Base-by-base conservation (phyloP, 2,797 vertebrate genomes). In the Cetoscarus ocellatus region DNA sequence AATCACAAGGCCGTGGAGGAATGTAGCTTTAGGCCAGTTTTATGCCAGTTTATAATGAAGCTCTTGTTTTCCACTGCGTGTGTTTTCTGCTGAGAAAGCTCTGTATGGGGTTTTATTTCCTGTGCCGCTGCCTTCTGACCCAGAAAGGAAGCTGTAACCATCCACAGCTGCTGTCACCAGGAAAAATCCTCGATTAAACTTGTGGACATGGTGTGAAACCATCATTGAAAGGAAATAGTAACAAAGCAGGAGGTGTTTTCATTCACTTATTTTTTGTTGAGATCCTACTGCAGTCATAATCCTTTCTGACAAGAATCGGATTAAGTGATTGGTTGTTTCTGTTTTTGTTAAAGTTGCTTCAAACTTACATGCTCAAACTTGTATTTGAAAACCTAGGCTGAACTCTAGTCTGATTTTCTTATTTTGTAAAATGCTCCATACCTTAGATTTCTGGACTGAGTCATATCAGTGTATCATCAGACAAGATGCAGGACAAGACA, bases 1-100 rank as follows among this genome's bases (percentile, higher is more conserved):
- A 42, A 91, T 93, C 93, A 94, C 91, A 92, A 91, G 92, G 83
- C 79, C 61, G 7, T 13, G 27, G 7, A 87, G 90, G 90, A 92
- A 91, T 92, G 84, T 58, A 45, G 87, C 91, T 90, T 75, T 54
- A 72, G 88, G 90, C 61, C 56, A 65, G 67, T 78, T 65, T 69
- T 65, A 69, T 63, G 56, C 51, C 11, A 0, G 2, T 64, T 79
- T 18, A 91, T 90, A 91, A 91, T 75, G 68, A 75, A 56, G 17
- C 83, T 75, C 51, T 93, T 93, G 88, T 92, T 92, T 85, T 73
- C 68, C 67, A 5, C 51, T 10, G 40, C 53, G 59, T 11, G 59
- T 10, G 42, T 69, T 86, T 87, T 88, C 52, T 80, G 87, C 88
- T 88, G 82, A 87, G 73, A 79, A 89, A 86, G 85, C 83, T 82